Evolutionary conservation across 2,888 invertebrate species (phyloP).

Genomic region (Pachydiplax longipennis): DNA sequence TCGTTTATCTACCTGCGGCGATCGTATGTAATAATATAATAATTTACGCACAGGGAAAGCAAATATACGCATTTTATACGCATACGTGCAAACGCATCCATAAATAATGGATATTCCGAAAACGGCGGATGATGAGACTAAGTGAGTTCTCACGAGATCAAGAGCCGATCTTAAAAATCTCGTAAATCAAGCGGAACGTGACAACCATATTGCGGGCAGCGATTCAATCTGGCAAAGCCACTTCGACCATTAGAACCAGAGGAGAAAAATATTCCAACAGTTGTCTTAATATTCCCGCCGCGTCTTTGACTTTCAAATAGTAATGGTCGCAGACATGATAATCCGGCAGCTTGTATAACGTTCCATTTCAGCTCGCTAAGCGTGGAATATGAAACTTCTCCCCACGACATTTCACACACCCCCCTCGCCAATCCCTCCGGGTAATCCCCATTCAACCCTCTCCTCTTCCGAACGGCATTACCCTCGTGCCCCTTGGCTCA

Average conservation of each 20-base stretch:
- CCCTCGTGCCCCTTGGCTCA: neutral
- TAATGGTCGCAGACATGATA: neutral
- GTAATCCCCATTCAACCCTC: neutral
- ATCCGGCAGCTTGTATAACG: neutral
- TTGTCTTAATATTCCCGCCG: neutral
- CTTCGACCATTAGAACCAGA: neutral
- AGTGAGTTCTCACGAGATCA: no score
- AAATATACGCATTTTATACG: no score
- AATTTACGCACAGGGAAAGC: no score
- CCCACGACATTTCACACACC: neutral
- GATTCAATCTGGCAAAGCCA: neutral
- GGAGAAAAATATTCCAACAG: neutral
- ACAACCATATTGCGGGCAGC: neutral
- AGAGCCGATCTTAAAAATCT: no score
- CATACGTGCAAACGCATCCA: no score
- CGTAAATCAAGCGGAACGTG: neutral
- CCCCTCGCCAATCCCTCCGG: neutral
- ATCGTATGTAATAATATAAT: no score
- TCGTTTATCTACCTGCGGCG: no score
- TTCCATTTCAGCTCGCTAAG: neutral
- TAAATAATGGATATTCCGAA: no score
- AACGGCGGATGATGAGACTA: no score
- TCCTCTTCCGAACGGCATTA: neutral
- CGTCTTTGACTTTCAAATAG: neutral
- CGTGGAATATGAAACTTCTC: neutral